Percentiles rank a stretch among this genome's conserved stretches.
Evolutionary conservation across 2,113 vertebrate genomes (phyloP).

Genomic region (Myrmecobius fasciatus): DNA sequence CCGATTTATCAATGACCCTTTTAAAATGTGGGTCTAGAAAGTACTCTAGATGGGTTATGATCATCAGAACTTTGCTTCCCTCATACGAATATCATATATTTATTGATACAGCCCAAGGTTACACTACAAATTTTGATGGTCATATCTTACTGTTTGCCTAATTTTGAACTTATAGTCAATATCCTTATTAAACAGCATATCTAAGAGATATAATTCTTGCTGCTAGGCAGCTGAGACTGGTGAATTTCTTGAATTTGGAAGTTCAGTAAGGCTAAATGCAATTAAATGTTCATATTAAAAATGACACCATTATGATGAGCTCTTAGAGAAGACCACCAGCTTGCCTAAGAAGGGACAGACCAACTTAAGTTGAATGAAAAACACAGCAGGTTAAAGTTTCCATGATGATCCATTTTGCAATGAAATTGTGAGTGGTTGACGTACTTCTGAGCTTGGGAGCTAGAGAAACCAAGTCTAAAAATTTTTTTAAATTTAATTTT

Average conservation of each 20-base stretch:
- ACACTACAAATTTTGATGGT: background rate
- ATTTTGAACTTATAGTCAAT: background rate
- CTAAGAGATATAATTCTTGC: background rate
- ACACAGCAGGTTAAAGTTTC: background rate
- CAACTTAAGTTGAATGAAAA: background rate
- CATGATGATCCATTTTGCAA: background rate
- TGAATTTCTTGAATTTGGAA: background rate
- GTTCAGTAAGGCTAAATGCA: background rate
- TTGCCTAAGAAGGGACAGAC: background rate
- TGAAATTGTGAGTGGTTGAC: background rate
- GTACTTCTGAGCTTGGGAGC: background rate
- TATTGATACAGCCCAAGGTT: background rate
- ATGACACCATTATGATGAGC: background rate
- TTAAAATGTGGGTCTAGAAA: background rate
- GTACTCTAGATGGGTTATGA: background rate
- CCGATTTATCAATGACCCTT: background rate
- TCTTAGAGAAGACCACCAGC: background rate
- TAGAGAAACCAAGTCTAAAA: background rate
- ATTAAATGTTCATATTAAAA: background rate
- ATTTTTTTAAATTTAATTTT: background rate
- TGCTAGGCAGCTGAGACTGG: background rate
- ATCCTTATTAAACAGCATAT: background rate
- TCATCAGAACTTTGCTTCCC: background rate
- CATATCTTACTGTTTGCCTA: background rate
- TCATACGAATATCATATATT: background rate